Evolutionary conservation across 2,888 invertebrate species (phyloP).

Genomic region (Augiades crinisus): DNA sequence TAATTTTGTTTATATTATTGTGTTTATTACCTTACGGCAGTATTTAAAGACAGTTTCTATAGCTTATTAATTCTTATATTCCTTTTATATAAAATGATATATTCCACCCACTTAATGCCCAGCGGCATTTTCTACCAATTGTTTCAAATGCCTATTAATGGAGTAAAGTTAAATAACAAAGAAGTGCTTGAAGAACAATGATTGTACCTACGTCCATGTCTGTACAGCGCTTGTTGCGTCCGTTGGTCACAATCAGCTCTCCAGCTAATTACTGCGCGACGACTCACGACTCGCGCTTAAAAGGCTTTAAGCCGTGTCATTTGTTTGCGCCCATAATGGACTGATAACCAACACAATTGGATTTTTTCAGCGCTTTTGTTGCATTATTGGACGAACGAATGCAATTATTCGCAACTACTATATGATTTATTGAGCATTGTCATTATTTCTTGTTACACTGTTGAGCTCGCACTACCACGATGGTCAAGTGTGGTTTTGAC

Average conservation of each 20-base stretch:
- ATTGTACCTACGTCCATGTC: slow-evolving; percentile 20
- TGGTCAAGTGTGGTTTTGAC: no score
- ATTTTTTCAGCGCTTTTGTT: slow-evolving; percentile 27
- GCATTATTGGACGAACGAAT: slow-evolving; percentile 18
- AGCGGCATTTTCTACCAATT: background rate
- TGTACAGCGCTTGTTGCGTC: slow-evolving; percentile 38
- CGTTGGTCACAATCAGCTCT: slow-evolving; percentile 57
- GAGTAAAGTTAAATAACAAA: background rate
- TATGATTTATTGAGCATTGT: background rate
- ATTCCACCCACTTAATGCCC: no score
- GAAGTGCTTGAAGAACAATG: slow-evolving; percentile 49
- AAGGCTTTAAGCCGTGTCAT: slow-evolving; percentile 75
- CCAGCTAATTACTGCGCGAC: slow-evolving; percentile 68
- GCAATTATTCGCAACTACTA: slow-evolving; percentile 1
- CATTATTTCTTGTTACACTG: no score
- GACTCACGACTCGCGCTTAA: slow-evolving; percentile 75
- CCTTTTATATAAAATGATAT: no score
- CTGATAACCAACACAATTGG: slow-evolving; percentile 69
- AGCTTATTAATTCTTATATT: no score
- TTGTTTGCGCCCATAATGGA: slow-evolving; percentile 73
- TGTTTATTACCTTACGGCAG: no score
- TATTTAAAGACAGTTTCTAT: no score
- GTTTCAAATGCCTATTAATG: background rate
- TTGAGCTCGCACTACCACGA: no score
- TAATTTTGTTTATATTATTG: no score